Evolutionary conservation across 1,140 invertebrate genomes (phyloP).

Genomic region (Musca vetustissima): DNA sequence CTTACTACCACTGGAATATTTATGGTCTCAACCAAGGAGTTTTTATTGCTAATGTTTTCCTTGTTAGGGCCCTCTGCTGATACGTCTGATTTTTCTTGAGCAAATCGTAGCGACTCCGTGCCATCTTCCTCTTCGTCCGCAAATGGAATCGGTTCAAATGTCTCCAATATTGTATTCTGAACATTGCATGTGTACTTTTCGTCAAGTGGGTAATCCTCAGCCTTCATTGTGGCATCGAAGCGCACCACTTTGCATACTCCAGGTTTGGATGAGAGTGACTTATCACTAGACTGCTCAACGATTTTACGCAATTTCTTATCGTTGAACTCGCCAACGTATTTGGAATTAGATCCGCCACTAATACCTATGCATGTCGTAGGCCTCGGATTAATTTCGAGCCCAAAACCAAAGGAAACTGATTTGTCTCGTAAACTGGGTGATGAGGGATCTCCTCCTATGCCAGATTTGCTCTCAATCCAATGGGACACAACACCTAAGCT

Average conservation of each 20-base stretch:
- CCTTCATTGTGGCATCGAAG: constrained; percentile 51
- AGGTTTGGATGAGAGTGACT: constrained; percentile 42
- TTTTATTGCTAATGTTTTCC: not conserved
- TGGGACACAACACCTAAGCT: constrained; percentile 38
- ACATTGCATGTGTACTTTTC: constrained; percentile 54
- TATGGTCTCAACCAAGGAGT: constrained; percentile 45
- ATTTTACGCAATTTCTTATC: constrained; percentile 33
- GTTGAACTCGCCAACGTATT: constrained; percentile 30
- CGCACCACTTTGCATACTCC: constrained; percentile 54
- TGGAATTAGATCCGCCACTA: constrained; percentile 26
- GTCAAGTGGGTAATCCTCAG: constrained; percentile 49
- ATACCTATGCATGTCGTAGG: constrained; percentile 69
- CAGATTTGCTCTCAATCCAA: constrained; percentile 46
- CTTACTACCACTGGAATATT: constrained; percentile 48
- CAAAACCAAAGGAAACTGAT: constrained; percentile 71
- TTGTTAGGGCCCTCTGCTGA: not conserved
- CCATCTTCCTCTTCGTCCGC: constrained; percentile 47
- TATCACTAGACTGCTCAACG: constrained; percentile 32
- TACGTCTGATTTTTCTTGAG: not conserved
- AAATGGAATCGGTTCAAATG: constrained; percentile 53
- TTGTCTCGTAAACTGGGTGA: constrained; percentile 63
- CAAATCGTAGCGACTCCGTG: constrained; percentile 36
- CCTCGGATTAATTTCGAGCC: constrained; percentile 65
- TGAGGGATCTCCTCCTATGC: constrained; percentile 48
- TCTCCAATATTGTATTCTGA: constrained; percentile 53